Base-by-base conservation (phyloP, 2,113 vertebrate species). In the Mionectes macconnelli region DNA sequence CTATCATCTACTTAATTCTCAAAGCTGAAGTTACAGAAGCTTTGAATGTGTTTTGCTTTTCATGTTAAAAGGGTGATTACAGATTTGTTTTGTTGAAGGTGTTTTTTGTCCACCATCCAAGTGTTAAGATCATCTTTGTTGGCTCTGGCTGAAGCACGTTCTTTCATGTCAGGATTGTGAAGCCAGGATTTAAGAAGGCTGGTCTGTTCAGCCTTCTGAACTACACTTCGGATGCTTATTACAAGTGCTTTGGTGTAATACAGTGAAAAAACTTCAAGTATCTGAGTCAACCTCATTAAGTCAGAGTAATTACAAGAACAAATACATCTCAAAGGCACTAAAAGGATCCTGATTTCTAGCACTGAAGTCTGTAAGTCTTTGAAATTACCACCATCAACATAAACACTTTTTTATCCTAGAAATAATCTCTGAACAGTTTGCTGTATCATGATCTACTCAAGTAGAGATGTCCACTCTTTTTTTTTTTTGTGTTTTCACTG, bases 131-230 rank as follows among this genome's bases (percentile, higher is more conserved):
- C 13, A 73, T 64, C 52, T 93, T 82, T 89, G 39, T 27, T 76
- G 35, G 44, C 37, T 79, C 25, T 76, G 17, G 57, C 44, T 53
- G 66, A 85, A 93, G 19, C 40, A 81, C 45, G 50, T 60, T n/a
- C 63, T 96, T 89, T 91, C 27, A 91, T 69, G 77, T 70, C 56
- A 70, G 18, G 42, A 86, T 86, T 93, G 12, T 83, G 49, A 92
- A 89, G 45, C 6, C 40, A 80, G 13, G 28, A 81, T 63, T 82
- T 83, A 12, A 84, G 39, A 86, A 89, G 14, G 35, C 44, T 64
- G 27, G 13, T 66, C 4, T 70, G 0, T 56, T 87, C 50, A 33
- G 52, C 50, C 50, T 82, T 63, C 15, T 4, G 35, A 84, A 67
- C 23, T 59, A 57, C 2, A 5, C 53, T 89, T 91, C 69, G 84